phyloP scores from a whole-genome alignment of 1,140 invertebrate species.

The Drosophila ogumai region DNA sequence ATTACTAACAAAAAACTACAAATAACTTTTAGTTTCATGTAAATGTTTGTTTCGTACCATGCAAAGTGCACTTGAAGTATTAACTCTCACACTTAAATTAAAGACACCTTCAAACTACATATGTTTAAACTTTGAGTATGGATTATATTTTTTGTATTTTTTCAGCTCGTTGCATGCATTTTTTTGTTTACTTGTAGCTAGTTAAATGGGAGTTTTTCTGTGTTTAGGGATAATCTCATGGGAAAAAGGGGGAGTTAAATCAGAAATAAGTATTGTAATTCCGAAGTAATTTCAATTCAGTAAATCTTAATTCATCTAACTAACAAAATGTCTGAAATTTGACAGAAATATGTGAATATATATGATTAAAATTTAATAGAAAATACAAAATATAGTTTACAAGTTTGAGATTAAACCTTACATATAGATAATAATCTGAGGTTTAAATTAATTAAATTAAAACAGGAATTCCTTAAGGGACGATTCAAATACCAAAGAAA shows the following conservation, averaged over 20 bases:
- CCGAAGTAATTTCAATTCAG: too few relatives aligned
- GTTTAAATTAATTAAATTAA: too few relatives aligned
- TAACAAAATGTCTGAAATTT: too few relatives aligned
- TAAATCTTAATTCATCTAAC: too few relatives aligned
- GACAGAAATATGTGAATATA: too few relatives aligned
- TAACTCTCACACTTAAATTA: slow-evolving; percentile 35
- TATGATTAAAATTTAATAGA: too few relatives aligned
- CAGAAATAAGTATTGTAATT: too few relatives aligned
- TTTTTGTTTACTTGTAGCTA: slow-evolving; percentile 46
- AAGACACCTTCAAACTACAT: slow-evolving; percentile 18
- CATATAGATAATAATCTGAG: background rate
- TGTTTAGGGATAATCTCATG: background rate
- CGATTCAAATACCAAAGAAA: too few relatives aligned
- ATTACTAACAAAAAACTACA: slow-evolving; percentile 43
- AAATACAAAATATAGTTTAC: too few relatives aligned
- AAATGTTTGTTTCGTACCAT: slow-evolving; percentile 53
- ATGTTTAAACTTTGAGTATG: slow-evolving; percentile 19
- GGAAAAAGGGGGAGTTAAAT: background rate
- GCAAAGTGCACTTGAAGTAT: slow-evolving; percentile 56
- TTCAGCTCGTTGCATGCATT: slow-evolving; percentile 43
- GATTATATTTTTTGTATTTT: slow-evolving; percentile 26
- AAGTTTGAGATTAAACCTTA: background rate
- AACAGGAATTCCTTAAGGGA: background rate
- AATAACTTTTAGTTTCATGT: slow-evolving; percentile 57
- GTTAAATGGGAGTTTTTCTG: background rate